Base-by-base conservation (phyloP, 2,797 vertebrate species). In the Malacoraja senta region DNA sequence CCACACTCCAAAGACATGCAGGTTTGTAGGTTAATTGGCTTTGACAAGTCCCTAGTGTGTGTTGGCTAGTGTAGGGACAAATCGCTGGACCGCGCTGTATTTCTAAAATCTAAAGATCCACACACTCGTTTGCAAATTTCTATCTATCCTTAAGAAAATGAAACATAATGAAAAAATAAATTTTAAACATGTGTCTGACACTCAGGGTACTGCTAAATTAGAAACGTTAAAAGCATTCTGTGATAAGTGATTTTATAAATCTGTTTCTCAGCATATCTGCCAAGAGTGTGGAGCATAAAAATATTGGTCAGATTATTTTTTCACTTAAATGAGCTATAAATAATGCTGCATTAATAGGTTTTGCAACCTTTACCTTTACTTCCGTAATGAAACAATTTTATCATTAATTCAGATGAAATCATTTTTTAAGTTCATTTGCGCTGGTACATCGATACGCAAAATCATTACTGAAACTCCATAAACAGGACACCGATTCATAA, bases 171-270 rank as follows among this genome's bases (percentile, higher is more conserved):
- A 92, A 92, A 76, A 53, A 91, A 74, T 53, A 26, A 76, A 92
- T 92, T 74, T 38, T 74, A 53, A 92, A 76, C 90, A 74, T 19
- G 71, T 17, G 44, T 58, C 90, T 17, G 44, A 15, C 21, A 53
- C 44, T 76, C 68, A 91, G 15, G 65, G 3, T 92, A 3, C 3
- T 58, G 90, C 24, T 74, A 76, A 26, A 76, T 72, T 92, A 26
- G 76, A 53, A 24, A 6, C 53, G 71, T 76, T 92, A 92, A 76
- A 76, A 92, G 71, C 26, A 3, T 26, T n/a, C 90, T 92, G 90
- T 7, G 84, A 58, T 92, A 92, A 53, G 90, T 92, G 90, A 92
- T 92, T 76, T 92, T 92, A 92, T 74, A 92, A 74, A 92, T 71
- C 71, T 92, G 72, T 74, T 92, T 17, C 90, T 92, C 38, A 92